These are phyloP conservation scores for Apocheima hispidaria DNA, from an alignment of 2,888 invertebrate genomes.

Conservation along the genomic window DNA sequence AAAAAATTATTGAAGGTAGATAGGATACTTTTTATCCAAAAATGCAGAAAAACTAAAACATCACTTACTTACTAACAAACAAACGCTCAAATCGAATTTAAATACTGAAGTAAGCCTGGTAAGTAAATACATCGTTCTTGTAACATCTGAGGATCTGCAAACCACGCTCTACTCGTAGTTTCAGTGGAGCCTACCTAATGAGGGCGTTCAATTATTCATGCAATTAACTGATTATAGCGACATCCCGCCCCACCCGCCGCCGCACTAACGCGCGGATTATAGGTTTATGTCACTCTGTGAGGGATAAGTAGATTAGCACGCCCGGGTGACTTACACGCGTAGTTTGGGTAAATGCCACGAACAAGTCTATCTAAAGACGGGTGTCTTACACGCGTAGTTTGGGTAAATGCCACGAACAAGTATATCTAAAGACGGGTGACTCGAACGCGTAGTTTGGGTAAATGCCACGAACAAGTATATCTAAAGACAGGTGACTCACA, in stretches of 20 bases:
- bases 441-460: too few relatives aligned
- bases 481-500: too few relatives aligned
- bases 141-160: slow-evolving; percentile 2
- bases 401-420: too few relatives aligned
- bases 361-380: not conserved
- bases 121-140: not conserved
- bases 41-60: too few relatives aligned
- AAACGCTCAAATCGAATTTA: too few relatives aligned
- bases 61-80: too few relatives aligned
- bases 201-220: slow-evolving; percentile 80
- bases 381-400: too few relatives aligned
- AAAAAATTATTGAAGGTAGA: too few relatives aligned
- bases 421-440: too few relatives aligned
- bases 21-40: too few relatives aligned
- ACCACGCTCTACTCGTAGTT: slow-evolving; percentile 17
- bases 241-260: slow-evolving; percentile 53
- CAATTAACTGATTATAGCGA: slow-evolving; percentile 85
- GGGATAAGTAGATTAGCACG: slow-evolving; percentile 37
- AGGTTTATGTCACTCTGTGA: slow-evolving; percentile 39
- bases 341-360: slow-evolving; percentile 19
- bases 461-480: too few relatives aligned
- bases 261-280: slow-evolving; percentile 37
- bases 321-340: slow-evolving; percentile 23
- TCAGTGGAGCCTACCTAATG: slow-evolving; percentile 57
- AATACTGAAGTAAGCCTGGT: too few relatives aligned